Conservation (phyloP, 2,888 invertebrate genomes). For the Microctonus hyperodae region DNA sequence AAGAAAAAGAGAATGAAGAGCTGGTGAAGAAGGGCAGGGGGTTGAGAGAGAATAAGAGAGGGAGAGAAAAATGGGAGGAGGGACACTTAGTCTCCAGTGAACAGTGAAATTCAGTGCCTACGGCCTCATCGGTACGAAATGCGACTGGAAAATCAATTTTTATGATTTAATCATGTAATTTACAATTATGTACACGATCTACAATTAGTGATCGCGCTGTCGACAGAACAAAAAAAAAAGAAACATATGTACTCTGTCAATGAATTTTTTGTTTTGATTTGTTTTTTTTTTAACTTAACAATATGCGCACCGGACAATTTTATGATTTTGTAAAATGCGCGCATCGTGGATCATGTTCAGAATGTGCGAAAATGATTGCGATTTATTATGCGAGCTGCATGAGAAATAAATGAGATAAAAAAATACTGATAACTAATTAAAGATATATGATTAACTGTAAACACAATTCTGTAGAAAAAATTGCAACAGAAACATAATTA, state of each 20-base stretch:
- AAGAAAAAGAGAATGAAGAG: not conserved
- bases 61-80: not conserved
- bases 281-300: not conserved
- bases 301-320: not conserved
- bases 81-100: slow-evolving; percentile 20
- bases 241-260: slow-evolving; percentile 18
- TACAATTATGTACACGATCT: slow-evolving; percentile 13
- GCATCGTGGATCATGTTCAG: not conserved
- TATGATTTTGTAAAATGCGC: not conserved
- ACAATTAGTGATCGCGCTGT: slow-evolving; percentile 33
- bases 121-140: slow-evolving; percentile 28
- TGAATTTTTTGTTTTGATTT: not conserved
- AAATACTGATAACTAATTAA: not conserved
- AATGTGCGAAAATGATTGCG: not conserved
- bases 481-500: slow-evolving; percentile 31
- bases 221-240: slow-evolving; percentile 24
- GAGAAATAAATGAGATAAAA: slow-evolving; percentile 23
- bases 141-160: slow-evolving; percentile 22
- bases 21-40: not conserved
- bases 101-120: slow-evolving; percentile 34
- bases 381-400: slow-evolving; percentile 14
- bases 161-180: slow-evolving; percentile 27
- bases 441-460: slow-evolving; percentile 23
- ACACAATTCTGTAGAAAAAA: slow-evolving; percentile 17
- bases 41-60: not conserved